A percentile compares a stretch with the other conserved stretches of the same genome.
These are phyloP conservation scores for Ailuropoda melanoleuca DNA, from an alignment of 2,113 vertebrate genomes.

Conservation along the genomic window DNA sequence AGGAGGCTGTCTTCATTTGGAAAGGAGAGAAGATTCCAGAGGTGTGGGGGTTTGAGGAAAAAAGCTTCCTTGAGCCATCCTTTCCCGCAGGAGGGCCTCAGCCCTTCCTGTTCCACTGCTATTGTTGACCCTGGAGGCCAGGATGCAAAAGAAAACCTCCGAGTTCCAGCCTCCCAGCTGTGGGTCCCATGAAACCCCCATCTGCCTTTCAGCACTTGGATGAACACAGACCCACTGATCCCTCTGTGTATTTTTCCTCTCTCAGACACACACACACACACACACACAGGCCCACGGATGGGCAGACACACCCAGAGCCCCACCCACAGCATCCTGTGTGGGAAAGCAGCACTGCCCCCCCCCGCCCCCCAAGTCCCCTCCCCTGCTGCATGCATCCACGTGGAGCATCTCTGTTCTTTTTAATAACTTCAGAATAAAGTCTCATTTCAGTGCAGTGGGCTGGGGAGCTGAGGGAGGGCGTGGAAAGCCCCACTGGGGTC, in stretches of 20 bases:
- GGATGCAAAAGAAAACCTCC: neutral
- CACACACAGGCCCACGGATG: neutral
- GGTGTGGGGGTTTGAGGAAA: neutral
- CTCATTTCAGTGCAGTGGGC: constrained; percentile 80
- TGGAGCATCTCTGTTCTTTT: constrained; percentile 69
- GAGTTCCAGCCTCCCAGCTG: neutral
- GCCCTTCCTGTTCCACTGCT: neutral
- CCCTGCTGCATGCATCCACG: constrained; percentile 63
- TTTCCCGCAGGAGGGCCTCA: neutral
- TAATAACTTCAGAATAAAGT: constrained; percentile 85
- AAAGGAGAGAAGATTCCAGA: neutral
- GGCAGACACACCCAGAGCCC: neutral
- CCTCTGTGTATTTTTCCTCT: neutral
- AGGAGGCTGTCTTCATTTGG: neutral
- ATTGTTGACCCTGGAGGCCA: neutral
- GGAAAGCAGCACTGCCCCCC: constrained; percentile 13
- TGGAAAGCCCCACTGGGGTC: neutral
- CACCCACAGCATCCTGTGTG: neutral
- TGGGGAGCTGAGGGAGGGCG: neutral
- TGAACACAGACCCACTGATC: neutral
- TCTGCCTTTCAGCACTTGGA: constrained; percentile 4
- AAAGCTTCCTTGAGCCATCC: neutral
- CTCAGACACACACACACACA: neutral
- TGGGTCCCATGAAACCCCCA: neutral
- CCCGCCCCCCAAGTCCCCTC: neutral